Conservation (phyloP, 1,140 invertebrate species). For the Bombus terrestris region DNA sequence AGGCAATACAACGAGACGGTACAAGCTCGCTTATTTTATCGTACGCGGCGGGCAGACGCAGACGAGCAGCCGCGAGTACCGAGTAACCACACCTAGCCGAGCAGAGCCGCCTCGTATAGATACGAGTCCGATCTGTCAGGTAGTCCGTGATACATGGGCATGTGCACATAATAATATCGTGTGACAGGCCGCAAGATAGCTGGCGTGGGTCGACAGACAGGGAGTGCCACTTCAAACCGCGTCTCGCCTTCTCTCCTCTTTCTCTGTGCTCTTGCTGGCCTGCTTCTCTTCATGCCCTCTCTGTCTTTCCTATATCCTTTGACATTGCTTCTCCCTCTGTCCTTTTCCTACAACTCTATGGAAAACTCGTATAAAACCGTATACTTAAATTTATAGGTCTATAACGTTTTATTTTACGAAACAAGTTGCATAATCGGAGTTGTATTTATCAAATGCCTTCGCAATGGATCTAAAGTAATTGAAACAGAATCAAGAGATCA, state of each 20-base stretch:
- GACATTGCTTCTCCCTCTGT: background rate
- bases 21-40: conserved; percentile 72
- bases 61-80: conserved; percentile 62
- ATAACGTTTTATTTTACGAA: background rate
- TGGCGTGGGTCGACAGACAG: conserved; percentile 80
- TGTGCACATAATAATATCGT: conserved; percentile 74
- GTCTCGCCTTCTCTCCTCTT: conserved; percentile 41
- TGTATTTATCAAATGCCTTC: too few relatives aligned
- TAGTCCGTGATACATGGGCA: conserved; percentile 77
- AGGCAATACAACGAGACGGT: conserved; percentile 23
- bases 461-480: too few relatives aligned
- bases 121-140: conserved; percentile 78
- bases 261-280: background rate
- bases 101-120: conserved; percentile 54
- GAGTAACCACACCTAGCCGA: conserved; percentile 72
- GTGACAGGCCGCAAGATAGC: conserved; percentile 72
- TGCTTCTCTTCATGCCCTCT: background rate
- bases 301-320: background rate
- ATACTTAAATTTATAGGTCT: too few relatives aligned
- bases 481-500: too few relatives aligned
- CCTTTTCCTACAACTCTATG: background rate
- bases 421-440: too few relatives aligned
- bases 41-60: conserved; percentile 46
- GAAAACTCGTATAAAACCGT: background rate
- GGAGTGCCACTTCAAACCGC: conserved; percentile 76